Conservation (phyloP, 2,797 vertebrate species). For the Synaphobranchus kaupii region DNA sequence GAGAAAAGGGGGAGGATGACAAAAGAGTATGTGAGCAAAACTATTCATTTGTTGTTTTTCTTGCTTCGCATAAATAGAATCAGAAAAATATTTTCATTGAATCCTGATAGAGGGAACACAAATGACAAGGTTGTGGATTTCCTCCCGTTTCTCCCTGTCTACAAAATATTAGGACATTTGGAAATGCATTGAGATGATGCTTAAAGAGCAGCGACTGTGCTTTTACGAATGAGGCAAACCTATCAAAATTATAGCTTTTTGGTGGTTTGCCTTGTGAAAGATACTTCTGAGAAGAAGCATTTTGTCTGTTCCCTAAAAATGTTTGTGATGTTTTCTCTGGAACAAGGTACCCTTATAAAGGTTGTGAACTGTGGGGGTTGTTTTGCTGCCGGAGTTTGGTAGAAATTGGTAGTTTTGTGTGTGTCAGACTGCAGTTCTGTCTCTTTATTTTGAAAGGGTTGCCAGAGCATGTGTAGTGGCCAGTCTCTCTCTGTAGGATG, state of each 20-base stretch:
- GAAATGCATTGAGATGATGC: not conserved
- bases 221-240: not conserved
- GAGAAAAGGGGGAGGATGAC: no score
- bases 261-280: slow-evolving; percentile 12
- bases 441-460: slow-evolving; percentile 12
- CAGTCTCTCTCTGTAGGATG: slow-evolving; percentile 48
- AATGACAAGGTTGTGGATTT: not conserved
- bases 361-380: not conserved
- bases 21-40: not conserved
- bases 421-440: not conserved
- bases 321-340: slow-evolving; percentile 24
- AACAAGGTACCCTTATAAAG: slow-evolving; percentile 28
- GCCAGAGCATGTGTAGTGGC: slow-evolving; percentile 28
- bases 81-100: not conserved
- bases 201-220: not conserved
- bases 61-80: not conserved
- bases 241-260: slow-evolving; percentile 10
- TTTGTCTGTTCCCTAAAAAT: not conserved
- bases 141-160: not conserved
- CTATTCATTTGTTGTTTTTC: no score
- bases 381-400: not conserved
- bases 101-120: not conserved
- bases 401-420: not conserved
- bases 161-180: slow-evolving; percentile 2
- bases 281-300: slow-evolving; percentile 10